Base-by-base conservation (phyloP, 2,113 vertebrate species). In the Lepus europaeus region DNA sequence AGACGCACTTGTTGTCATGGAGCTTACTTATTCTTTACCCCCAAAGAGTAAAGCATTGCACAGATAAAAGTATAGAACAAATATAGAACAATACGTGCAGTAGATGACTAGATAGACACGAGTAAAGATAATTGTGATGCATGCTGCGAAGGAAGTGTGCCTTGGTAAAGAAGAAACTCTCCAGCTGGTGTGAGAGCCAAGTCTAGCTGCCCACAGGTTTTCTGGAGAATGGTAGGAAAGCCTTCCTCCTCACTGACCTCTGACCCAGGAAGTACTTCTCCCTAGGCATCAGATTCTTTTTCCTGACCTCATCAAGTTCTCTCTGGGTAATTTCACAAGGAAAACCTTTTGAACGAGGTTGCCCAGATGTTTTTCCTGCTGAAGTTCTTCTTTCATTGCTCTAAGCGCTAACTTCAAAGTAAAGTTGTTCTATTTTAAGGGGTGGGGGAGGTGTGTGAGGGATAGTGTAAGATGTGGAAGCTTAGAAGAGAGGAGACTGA, bases 191-290 rank as follows among this genome's bases (percentile, higher is more conserved):
- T 10, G 39, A 88, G 27, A 82, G 20, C 19, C 20, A 45, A n/a
- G 1, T 56, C 36, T 59, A 13, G 11, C 27, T 31, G 29, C n/a
- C 36, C 29, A 33, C 0, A 13, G 61, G 20, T 16, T 80, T 73
- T 69, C 51, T 29, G 64, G 11, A 31, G 29, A 45, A 25, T 5
- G 1, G 8, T 9, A 11, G 3, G 14, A 27, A 27, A 73, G 56
- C 29, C 12, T 63, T 73, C 51, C 17, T 23, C 5, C 3, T 64
- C 31, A 19, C 2, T 90, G 61, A 84, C 59, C 49, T 72, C 63
- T 94, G 73, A 81, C 22, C 22, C 39, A 68, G 77, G 92, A 77
- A 93, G 25, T 9, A 80, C n/a, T 84, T 8, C n/a, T 33, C 53
- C 33, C n/a, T 25, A 72, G 64, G 53, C 76, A 76, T 36, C 45